A percentile compares a stretch with the other conserved stretches of the same genome.
Evolutionary conservation across 2,888 invertebrate genomes (phyloP).

Genomic region (Diachrysia chrysitis): DNA sequence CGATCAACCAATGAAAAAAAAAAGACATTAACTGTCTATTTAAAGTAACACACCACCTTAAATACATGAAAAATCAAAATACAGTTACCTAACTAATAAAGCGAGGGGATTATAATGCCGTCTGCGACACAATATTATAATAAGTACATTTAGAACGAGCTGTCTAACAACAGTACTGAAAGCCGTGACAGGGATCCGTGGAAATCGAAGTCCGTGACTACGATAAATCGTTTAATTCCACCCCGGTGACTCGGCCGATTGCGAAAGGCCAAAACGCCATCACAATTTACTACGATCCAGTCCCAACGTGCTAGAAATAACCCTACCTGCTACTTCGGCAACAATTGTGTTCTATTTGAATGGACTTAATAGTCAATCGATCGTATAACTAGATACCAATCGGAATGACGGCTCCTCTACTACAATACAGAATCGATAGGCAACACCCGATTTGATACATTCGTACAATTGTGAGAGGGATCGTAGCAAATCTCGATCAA

Average conservation of each 20-base stretch:
- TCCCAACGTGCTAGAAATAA: slow-evolving; percentile 67
- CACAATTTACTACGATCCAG: slow-evolving; percentile 79
- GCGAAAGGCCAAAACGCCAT: slow-evolving; percentile 80
- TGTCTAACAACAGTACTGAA: slow-evolving; percentile 74
- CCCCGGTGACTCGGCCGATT: slow-evolving; percentile 83
- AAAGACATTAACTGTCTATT: background rate
- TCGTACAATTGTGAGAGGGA: slow-evolving; percentile 28
- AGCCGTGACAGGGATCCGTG: slow-evolving; percentile 74
- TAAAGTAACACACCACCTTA: background rate
- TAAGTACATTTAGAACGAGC: slow-evolving; percentile 63
- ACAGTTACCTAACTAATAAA: background rate
- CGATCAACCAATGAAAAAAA: background rate
- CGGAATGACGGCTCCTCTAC: slow-evolving; percentile 37
- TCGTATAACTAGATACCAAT: slow-evolving; percentile 58
- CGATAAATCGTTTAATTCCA: slow-evolving; percentile 88
- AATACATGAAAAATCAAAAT: no score
- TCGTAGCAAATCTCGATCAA: slow-evolving; percentile 26
- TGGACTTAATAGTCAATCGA: slow-evolving; percentile 65
- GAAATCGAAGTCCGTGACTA: slow-evolving; percentile 80
- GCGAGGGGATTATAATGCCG: slow-evolving; percentile 2
- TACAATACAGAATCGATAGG: slow-evolving; percentile 27
- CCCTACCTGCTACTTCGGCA: slow-evolving; percentile 62
- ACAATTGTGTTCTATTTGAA: slow-evolving; percentile 70
- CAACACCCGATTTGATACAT: slow-evolving; percentile 23
- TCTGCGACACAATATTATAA: slow-evolving; percentile 56